A percentile compares a stretch with the other conserved stretches of the same genome.
Conservation (phyloP, 1,140 invertebrate genomes). For the Achroia grisella region DNA sequence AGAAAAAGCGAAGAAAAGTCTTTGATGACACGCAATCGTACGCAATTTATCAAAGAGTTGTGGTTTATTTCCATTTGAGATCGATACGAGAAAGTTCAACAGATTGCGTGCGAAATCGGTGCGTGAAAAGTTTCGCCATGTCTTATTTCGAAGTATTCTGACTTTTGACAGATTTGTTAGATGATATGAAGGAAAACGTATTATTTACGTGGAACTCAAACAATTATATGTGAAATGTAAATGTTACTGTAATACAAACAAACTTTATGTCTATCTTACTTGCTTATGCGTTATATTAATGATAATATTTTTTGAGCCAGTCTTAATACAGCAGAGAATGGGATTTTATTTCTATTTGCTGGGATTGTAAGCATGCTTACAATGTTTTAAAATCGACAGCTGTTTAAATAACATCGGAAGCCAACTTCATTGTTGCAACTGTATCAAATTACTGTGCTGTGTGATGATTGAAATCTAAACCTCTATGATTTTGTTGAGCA, state of each 20-base stretch:
- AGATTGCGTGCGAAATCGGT: slow-evolving; percentile 7
- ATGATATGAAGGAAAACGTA: not conserved
- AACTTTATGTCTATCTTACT: too few species aligned
- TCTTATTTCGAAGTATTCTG: slow-evolving; percentile 1
- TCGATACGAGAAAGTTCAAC: slow-evolving; percentile 8
- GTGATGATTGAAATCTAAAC: slow-evolving; percentile 43
- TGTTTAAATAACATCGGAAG: slow-evolving; percentile 37
- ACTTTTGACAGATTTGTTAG: slow-evolving; percentile 4
- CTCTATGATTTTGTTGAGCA: slow-evolving; percentile 20
- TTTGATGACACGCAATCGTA: slow-evolving; percentile 2
- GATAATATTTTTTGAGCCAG: not conserved
- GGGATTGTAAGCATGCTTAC: slow-evolving; percentile 14
- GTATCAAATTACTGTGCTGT: slow-evolving; percentile 34
- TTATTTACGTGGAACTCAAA: not conserved
- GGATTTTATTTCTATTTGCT: not conserved
- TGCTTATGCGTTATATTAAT: too few species aligned
- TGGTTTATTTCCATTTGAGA: not conserved
- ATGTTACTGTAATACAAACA: too few species aligned
- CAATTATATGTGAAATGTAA: too few species aligned
- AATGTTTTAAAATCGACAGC: slow-evolving; percentile 22
- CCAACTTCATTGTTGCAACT: slow-evolving; percentile 37
- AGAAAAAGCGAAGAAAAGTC: not conserved
- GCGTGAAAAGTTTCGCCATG: not conserved
- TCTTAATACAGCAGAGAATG: not conserved
- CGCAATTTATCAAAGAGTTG: slow-evolving; percentile 7